Conservation (phyloP, 2,888 invertebrate species). For the Tetanocera ferruginea region DNA sequence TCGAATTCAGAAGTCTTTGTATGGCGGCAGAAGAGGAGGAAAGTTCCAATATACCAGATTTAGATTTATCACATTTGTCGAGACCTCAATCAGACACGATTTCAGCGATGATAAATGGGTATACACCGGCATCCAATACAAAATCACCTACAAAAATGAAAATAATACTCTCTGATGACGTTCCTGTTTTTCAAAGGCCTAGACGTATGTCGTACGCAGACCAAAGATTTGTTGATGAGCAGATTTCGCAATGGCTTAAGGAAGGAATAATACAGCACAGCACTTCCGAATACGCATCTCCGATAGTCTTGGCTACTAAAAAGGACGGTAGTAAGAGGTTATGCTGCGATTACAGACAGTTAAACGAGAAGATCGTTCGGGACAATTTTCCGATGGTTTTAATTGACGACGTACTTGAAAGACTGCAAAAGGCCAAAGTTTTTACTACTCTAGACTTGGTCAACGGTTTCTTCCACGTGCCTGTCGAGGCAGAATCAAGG, state of each 20-base stretch:
- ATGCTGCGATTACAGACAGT: neutral
- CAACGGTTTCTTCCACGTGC: conserved; percentile 32
- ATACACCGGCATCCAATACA: neutral
- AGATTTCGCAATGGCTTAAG: conserved; percentile 55
- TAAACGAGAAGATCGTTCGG: conserved; percentile 34
- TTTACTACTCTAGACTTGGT: conserved; percentile 39
- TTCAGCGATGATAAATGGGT: no score
- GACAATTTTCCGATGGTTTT: conserved; percentile 52
- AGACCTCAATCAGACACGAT: no score
- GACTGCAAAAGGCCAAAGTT: conserved; percentile 26
- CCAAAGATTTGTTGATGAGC: conserved; percentile 47
- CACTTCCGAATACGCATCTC: conserved; percentile 55
- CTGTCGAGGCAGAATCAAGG: neutral
- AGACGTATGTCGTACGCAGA: conserved; percentile 26
- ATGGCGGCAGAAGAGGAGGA: no score
- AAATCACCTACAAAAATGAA: conserved; percentile 7
- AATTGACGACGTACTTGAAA: conserved; percentile 38
- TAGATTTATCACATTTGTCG: no score
- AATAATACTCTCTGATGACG: conserved; percentile 1
- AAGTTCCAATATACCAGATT: no score
- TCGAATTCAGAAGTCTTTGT: no score
- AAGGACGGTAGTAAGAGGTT: conserved; percentile 30
- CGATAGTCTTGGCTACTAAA: conserved; percentile 49
- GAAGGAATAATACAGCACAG: conserved; percentile 57
- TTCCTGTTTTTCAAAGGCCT: conserved; percentile 1